Percentiles rank a stretch among this genome's conserved stretches.
Conservation (phyloP, 2,113 vertebrate genomes). For the Chlamydotis undulata region DNA sequence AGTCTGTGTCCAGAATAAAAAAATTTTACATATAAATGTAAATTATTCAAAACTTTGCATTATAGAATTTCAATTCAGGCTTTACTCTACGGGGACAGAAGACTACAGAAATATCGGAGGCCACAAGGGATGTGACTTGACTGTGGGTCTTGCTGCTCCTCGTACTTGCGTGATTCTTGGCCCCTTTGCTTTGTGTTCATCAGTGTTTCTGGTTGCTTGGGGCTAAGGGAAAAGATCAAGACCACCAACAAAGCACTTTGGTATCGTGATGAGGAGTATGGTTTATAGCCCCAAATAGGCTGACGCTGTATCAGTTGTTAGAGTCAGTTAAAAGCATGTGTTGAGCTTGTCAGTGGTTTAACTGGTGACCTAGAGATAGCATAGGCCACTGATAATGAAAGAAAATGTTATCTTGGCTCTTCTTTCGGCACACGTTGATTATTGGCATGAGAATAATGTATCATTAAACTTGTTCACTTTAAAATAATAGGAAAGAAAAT, state of each 20-base stretch:
- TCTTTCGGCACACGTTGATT: neutral
- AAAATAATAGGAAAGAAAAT: neutral
- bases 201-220: neutral
- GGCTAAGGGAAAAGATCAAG: neutral
- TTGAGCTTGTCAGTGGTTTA: neutral
- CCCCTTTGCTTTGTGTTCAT: neutral
- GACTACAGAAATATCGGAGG: neutral
- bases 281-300: neutral
- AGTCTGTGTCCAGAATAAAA: neutral
- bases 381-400: no score
- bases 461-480: neutral
- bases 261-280: neutral
- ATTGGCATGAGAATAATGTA: neutral
- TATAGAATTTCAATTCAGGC: neutral
- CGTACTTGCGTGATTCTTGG: neutral
- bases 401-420: neutral
- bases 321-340: neutral
- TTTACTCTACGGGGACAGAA: neutral
- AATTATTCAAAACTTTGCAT: neutral
- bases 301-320: neutral
- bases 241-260: neutral
- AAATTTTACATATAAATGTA: neutral
- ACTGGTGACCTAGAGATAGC: neutral
- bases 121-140: neutral
- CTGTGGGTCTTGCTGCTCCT: neutral